Percentiles rank a stretch among this genome's conserved stretches.
Evolutionary conservation across 2,797 vertebrate genomes (phyloP).

Genomic region (Mormyrus hasselquistii): DNA sequence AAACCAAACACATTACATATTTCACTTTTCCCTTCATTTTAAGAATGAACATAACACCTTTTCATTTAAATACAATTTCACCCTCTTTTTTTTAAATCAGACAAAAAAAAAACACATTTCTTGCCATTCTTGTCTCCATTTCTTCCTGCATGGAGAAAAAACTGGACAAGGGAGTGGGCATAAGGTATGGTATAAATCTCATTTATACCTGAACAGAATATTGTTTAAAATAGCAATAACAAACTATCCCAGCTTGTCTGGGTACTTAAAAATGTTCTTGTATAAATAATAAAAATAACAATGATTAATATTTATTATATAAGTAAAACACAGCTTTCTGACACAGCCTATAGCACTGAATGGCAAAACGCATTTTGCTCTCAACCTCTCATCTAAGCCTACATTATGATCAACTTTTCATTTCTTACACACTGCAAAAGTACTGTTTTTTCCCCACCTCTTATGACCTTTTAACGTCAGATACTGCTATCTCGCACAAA

Average conservation of each 20-base stretch:
- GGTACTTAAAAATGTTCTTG: constrained; percentile 73
- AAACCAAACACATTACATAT: constrained; percentile 53
- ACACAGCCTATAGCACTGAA: constrained; percentile 22
- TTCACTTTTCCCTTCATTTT: constrained; percentile 60
- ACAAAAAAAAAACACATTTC: constrained; percentile 41
- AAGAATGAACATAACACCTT: constrained; percentile 66
- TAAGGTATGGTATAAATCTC: constrained; percentile 42
- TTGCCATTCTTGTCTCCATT: constrained; percentile 46
- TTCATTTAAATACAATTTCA: constrained; percentile 60
- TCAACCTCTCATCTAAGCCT: constrained; percentile 1
- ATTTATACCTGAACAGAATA: constrained; percentile 56
- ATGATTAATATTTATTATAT: constrained; percentile 25
- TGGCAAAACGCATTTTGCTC: constrained; percentile 15
- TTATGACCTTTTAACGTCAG: constrained; percentile 47
- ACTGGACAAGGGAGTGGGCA: constrained; percentile 62
- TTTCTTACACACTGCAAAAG: constrained; percentile 6
- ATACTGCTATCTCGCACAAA: constrained; percentile 63
- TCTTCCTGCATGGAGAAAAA: constrained; percentile 53
- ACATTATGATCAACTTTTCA: not conserved
- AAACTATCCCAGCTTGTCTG: constrained; percentile 62
- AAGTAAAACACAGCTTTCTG: constrained; percentile 23
- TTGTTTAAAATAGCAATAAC: constrained; percentile 57
- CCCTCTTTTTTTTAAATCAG: constrained; percentile 40
- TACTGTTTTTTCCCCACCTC: not conserved
- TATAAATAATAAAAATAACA: constrained; percentile 38